phyloP scores from a whole-genome alignment of 1,140 invertebrate species.

The Apis laboriosa region DNA sequence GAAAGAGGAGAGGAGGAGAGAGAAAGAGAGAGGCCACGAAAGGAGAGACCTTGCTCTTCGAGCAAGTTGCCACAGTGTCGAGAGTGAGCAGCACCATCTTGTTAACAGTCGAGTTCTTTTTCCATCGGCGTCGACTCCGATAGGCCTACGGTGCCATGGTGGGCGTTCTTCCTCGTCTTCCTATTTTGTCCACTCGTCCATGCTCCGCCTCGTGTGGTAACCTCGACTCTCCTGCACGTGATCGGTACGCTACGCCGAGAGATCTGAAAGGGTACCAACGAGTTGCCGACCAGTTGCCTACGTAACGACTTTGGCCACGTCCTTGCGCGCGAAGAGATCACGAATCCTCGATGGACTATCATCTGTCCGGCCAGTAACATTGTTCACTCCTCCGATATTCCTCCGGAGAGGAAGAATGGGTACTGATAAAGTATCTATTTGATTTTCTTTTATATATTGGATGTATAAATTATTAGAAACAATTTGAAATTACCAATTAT shows the following conservation, averaged over 20 bases:
- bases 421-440: background rate
- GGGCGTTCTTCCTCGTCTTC: conserved; percentile 79
- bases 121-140: conserved; percentile 76
- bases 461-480: too few relatives aligned
- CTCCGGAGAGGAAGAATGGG: background rate
- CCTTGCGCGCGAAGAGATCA: conserved; percentile 22
- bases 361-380: conserved; percentile 24
- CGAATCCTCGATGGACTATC: conserved; percentile 7
- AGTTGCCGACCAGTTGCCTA: conserved; percentile 21
- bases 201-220: conserved; percentile 76
- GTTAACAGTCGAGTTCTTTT: conserved; percentile 79
- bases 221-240: conserved; percentile 58
- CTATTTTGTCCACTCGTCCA: conserved; percentile 77
- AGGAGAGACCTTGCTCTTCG: conserved; percentile 46
- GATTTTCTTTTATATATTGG: background rate
- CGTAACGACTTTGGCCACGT: conserved; percentile 27
- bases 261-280: conserved; percentile 47
- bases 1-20: conserved; percentile 39
- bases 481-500: too few relatives aligned
- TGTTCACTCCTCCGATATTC: background rate
- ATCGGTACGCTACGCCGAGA: conserved; percentile 40
- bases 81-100: conserved; percentile 79
- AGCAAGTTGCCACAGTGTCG: conserved; percentile 63
- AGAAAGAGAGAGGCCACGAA: conserved; percentile 49
- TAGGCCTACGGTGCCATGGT: conserved; percentile 77